Base-by-base conservation (phyloP, 1,140 invertebrate species). In the Hycleus phaleratus region DNA sequence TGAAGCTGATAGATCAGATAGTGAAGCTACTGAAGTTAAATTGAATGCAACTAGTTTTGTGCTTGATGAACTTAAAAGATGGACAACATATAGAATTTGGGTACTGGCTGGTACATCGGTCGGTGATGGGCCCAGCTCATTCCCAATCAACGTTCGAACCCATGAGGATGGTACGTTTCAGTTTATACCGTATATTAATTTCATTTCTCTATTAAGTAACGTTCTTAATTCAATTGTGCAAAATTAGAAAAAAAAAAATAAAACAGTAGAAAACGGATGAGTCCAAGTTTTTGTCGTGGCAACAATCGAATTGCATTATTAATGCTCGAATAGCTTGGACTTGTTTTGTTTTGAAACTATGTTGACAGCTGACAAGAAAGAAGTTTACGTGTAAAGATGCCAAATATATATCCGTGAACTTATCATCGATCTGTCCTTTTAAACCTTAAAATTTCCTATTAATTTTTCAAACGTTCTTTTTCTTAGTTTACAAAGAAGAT, bases 151-250 rank as follows among this genome's bases (percentile, higher is more conserved):
- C 68, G 86, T 96, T 67, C 87, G 86, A 80, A 98, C 95, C 60
- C 91, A 94, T 74, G 95, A 98, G 88, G 94, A 96, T 86, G 95
- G 95, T 98, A 97, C 86, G 93, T 93, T 71, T 64, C 49, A 26
- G 26, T 48, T 60, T 52, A 42, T 42, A 3, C 32, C 32, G 32
- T 32, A 32, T 0, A 32, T 59, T 52, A 40, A 58, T 46, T 52
- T 48, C 45, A 44, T 56, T 38, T 58, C 26, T 49, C 24, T 50
- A 45, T 56, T 32, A 32, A 4, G 32, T 5, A 38, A 8, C n/a
- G 38, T 53, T 32, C 18, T 46, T 32, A 18, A 48, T 25, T 32
- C 7, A 32, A 32, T 32, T 32, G 18, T 18, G 18, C 18, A 18
- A 18, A 32, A 32, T 5, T 32, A 32, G 32, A 32, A 7, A 1